Conservation (phyloP, 2,888 invertebrate species). For the Lepidocyrtoides sp. region DNA sequence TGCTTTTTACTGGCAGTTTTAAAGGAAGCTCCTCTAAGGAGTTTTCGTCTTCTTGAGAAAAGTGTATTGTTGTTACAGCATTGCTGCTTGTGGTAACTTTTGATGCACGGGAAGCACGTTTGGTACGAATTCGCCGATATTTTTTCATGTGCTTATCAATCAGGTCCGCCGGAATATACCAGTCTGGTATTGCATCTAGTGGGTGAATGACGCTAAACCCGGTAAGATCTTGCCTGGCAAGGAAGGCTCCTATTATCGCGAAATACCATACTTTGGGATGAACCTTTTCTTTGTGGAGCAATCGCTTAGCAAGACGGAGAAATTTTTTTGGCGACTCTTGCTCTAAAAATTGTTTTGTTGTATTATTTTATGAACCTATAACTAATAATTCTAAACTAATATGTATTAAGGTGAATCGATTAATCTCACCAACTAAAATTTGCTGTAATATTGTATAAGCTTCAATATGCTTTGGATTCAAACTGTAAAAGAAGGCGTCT, state of each 20-base stretch:
- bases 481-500: constrained; percentile 77
- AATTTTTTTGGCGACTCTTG: constrained; percentile 63
- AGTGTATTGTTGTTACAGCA: neutral
- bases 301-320: constrained; percentile 48
- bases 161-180: constrained; percentile 72
- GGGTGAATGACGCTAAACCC: constrained; percentile 61
- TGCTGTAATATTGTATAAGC: too few relatives aligned
- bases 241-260: constrained; percentile 52
- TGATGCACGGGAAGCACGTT: neutral
- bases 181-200: constrained; percentile 75
- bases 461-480: constrained; percentile 52
- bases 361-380: too few relatives aligned
- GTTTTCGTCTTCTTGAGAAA: too few relatives aligned
- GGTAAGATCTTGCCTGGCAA: constrained; percentile 66
- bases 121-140: too few relatives aligned
- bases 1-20: too few relatives aligned
- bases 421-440: constrained; percentile 44
- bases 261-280: constrained; percentile 78
- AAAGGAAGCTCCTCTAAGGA: too few relatives aligned
- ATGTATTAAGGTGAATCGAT: neutral
- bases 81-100: neutral
- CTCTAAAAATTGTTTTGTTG: neutral
- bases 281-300: constrained; percentile 31
- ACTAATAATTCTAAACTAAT: too few relatives aligned
- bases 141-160: constrained; percentile 56